These are phyloP conservation scores for Antheraea pernyi DNA, from an alignment of 1,140 invertebrate genomes.

Conservation along the genomic window DNA sequence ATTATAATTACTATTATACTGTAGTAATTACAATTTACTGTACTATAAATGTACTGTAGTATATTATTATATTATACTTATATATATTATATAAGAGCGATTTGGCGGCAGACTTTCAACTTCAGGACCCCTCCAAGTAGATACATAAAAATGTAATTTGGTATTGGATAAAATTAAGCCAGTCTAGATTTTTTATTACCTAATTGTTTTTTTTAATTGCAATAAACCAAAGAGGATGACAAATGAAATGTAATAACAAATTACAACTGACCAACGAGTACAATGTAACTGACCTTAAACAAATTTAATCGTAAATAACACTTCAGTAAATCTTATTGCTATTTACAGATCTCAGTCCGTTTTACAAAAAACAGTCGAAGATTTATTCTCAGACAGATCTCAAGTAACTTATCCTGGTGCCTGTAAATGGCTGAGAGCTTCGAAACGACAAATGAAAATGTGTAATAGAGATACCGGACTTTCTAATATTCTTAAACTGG, in stretches of 20 bases:
- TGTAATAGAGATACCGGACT: conserved; percentile 79
- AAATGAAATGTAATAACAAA: neutral
- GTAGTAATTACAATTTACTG: too few relatives aligned
- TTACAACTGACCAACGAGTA: neutral
- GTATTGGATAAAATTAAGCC: too few relatives aligned
- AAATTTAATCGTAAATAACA: neutral
- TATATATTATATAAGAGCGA: too few relatives aligned
- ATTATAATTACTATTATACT: too few relatives aligned
- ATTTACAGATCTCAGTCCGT: conserved; percentile 58
- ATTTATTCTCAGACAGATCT: conserved; percentile 58
- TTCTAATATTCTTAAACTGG: conserved; percentile 70
- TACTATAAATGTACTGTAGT: too few relatives aligned
- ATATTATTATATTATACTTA: too few relatives aligned
- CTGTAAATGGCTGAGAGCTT: conserved; percentile 51
- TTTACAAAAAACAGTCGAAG: conserved; percentile 62
- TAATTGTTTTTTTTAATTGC: too few relatives aligned
- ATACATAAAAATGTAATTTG: too few relatives aligned
- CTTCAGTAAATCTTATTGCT: neutral
- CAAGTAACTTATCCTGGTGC: conserved; percentile 47
- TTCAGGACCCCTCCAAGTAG: too few relatives aligned
- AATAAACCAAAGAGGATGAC: neutral
- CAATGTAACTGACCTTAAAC: too few relatives aligned
- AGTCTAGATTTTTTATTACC: too few relatives aligned
- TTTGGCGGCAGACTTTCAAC: too few relatives aligned
- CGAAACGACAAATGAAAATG: conserved; percentile 58